These are phyloP conservation scores for Drepanosiphum platanoidis DNA, from an alignment of 2,888 invertebrate genomes.

Conservation along the genomic window DNA sequence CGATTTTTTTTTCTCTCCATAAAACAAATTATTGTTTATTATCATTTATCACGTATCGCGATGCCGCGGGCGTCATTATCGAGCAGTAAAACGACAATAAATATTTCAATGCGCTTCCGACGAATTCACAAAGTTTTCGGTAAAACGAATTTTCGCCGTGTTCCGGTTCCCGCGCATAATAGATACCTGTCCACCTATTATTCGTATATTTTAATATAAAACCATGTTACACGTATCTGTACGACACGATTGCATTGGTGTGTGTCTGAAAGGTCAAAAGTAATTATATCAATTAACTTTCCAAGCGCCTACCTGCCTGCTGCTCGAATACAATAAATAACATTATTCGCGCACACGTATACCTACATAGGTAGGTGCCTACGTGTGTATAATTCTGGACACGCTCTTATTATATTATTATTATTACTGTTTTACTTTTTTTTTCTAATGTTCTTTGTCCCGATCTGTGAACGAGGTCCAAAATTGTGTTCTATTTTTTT, in stretches of 20 bases:
- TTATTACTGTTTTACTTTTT: too few species aligned
- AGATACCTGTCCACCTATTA: too few species aligned
- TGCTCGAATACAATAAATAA: neutral
- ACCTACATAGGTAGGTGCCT: neutral
- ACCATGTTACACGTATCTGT: neutral
- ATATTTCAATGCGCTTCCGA: neutral
- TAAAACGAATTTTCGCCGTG: too few species aligned
- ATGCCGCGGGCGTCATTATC: too few species aligned
- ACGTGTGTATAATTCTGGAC: neutral
- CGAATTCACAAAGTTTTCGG: neutral
- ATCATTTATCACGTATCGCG: too few species aligned
- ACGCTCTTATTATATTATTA: neutral
- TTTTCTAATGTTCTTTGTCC: neutral
- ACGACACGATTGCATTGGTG: neutral
- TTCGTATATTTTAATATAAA: too few species aligned
- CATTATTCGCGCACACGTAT: neutral
- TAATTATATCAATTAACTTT: constrained; percentile 1
- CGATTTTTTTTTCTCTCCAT: too few species aligned
- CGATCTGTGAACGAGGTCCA: neutral
- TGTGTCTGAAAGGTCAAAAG: neutral
- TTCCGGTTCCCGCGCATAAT: neutral
- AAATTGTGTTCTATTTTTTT: neutral
- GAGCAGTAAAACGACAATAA: neutral
- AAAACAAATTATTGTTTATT: too few species aligned
- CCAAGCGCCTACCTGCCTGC: neutral